Evolutionary conservation across 30 jellyfish, hydroid and myxozoan species (phyloP).

Genomic region (Aurelia aurita complex sp. Pacific): DNA sequence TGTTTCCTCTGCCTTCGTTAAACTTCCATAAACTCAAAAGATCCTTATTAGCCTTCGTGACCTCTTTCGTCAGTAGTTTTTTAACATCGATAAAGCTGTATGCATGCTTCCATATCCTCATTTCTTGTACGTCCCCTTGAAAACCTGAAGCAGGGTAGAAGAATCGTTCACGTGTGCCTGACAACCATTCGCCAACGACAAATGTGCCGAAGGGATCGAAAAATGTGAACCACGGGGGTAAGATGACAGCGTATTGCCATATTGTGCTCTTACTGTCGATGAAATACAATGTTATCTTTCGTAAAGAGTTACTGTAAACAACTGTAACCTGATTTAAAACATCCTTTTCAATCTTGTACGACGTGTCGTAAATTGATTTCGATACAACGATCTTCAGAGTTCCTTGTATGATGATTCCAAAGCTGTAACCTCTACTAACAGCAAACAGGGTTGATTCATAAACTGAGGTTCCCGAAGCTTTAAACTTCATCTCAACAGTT

Average conservation of each 20-base stretch:
- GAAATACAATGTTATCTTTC: slow-evolving; percentile 27
- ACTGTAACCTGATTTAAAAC: slow-evolving; percentile 40
- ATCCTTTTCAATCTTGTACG: slow-evolving; percentile 10
- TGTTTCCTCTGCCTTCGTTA: slow-evolving; percentile 54
- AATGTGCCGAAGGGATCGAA: slow-evolving; percentile 55
- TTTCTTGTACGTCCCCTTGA: slow-evolving; percentile 33
- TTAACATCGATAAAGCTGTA: slow-evolving; percentile 47
- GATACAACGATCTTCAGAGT: slow-evolving; percentile 48
- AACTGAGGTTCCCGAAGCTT: slow-evolving; percentile 35
- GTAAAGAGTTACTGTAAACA: slow-evolving; percentile 24
- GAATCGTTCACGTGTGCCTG: slow-evolving; percentile 56
- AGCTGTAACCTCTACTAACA: slow-evolving; percentile 23
- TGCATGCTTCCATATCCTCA: slow-evolving; percentile 73
- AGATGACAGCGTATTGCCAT: slow-evolving; percentile 21
- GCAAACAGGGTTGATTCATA: slow-evolving; percentile 31
- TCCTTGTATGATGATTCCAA: slow-evolving; percentile 53
- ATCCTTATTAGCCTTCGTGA: slow-evolving; percentile 2
- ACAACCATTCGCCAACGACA: slow-evolving; percentile 61
- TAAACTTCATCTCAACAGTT: slow-evolving; percentile 44
- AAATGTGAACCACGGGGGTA: slow-evolving; percentile 59
- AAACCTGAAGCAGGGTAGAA: slow-evolving; percentile 56
- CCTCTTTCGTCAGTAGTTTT: slow-evolving; percentile 1
- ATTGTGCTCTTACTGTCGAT: slow-evolving; percentile 32
- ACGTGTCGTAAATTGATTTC: slow-evolving; percentile 41
- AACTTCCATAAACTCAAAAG: slow-evolving; percentile 56